Base-by-base conservation (phyloP, 1,140 invertebrate species). In the Geopemphigus sp. region DNA sequence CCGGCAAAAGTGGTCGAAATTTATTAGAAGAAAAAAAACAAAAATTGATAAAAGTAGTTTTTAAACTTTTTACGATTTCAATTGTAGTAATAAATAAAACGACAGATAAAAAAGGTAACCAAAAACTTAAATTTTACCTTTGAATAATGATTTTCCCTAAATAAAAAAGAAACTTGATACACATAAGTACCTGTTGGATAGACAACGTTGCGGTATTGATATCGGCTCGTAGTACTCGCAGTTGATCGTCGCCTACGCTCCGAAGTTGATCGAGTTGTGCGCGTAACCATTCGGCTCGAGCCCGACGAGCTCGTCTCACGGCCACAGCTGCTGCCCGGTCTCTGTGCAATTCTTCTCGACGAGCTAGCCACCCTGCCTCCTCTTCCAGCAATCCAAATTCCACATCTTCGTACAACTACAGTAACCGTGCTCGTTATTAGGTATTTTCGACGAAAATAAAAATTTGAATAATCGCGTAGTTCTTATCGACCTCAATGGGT, bases 371-470 rank as follows among this genome's bases (percentile, higher is more conserved):
- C 84, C 94, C 92, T 1, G 94, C 93, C 84, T 95, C 93, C 83
- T 94, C 93, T 86, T 98, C 96, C 80, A 97, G 88, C 85, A 97
- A 93, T 84, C 95, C 93, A 86, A 97, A 98, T 85, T 98, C 95
- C 22, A 96, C 86, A 85, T 97, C 95, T 86, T 98, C 95, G 84
- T 93, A 97, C 50, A 92, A 89, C 87, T 95, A 59, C 6, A 61
- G 1, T 81, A 83, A 83, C 80, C 54, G 81, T 39, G 72, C 17
- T 5, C 24, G 6, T 15, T 39, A 39, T 39, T 39, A 3, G 32
- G 8, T 3, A 39, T 39, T 39, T 39, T 39, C 32, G 32, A 4
- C 32, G 32, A 39, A 3, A 39, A n/a, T n/a, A n/a, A n/a, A n/a
- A n/a, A n/a, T n/a, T 39, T 39, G 32, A 39, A 39, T 4, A 39